Evolutionary conservation across 2,888 invertebrate species (phyloP).

Genomic region (Scaptomyza reducta): DNA sequence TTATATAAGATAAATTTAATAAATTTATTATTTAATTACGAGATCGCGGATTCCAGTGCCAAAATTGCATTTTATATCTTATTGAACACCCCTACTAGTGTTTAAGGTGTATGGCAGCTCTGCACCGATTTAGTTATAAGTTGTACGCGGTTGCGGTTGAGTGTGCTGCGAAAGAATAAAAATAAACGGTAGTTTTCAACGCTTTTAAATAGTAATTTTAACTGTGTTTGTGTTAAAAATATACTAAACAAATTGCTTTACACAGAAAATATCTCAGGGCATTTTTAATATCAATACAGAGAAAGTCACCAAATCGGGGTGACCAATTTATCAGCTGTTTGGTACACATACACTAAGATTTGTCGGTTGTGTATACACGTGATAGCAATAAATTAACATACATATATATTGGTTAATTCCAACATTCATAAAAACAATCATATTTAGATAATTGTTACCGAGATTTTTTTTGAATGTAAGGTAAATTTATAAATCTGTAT

Average conservation of each 20-base stretch:
- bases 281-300: neutral
- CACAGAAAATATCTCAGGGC: neutral
- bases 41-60: neutral
- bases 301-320: constrained; percentile 10
- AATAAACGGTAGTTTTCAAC: constrained; percentile 23
- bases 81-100: constrained; percentile 6
- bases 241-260: neutral
- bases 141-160: constrained; percentile 82
- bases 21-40: no score
- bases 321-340: constrained; percentile 52
- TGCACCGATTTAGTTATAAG: constrained; percentile 22
- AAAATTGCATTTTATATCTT: neutral
- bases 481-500: neutral
- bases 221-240: neutral
- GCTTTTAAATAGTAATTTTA: constrained; percentile 15
- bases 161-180: constrained; percentile 42
- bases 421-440: constrained; percentile 7
- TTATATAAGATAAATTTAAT: neutral
- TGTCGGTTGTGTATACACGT: constrained; percentile 49
- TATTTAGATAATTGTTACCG: constrained; percentile 1
- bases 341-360: constrained; percentile 11
- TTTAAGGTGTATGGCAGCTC: constrained; percentile 30
- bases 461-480: neutral
- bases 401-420: neutral
- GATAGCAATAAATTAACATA: constrained; percentile 16